Conservation (phyloP, 2,888 invertebrate species). For the Dasypolia templi region DNA sequence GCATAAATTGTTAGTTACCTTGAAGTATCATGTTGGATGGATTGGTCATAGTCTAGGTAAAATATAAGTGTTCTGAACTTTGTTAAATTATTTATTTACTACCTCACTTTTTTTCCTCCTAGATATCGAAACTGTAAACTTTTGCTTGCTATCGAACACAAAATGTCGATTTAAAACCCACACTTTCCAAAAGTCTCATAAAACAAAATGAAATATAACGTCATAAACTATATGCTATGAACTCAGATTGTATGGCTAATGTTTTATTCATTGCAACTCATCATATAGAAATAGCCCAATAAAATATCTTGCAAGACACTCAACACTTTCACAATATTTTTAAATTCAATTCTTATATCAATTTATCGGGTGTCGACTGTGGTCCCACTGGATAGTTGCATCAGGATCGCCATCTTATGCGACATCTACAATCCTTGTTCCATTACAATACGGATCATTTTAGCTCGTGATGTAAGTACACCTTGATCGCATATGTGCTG, state of each 20-base stretch:
- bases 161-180: neutral
- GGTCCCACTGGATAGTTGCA: slow-evolving; percentile 49
- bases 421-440: slow-evolving; percentile 13
- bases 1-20: slow-evolving; percentile 42
- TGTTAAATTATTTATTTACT: neutral
- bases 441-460: slow-evolving; percentile 37
- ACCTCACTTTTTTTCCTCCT: neutral
- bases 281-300: slow-evolving; percentile 48
- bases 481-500: too few species aligned
- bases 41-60: neutral
- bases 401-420: slow-evolving; percentile 31
- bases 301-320: slow-evolving; percentile 53
- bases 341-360: slow-evolving; percentile 70
- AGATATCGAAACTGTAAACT: neutral
- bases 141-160: neutral
- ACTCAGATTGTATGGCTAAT: slow-evolving; percentile 27
- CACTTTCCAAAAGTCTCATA: neutral
- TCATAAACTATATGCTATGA: slow-evolving; percentile 17
- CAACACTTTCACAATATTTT: slow-evolving; percentile 60
- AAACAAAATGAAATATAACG: slow-evolving; percentile 32
- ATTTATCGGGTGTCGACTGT: slow-evolving; percentile 68
- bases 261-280: slow-evolving; percentile 54
- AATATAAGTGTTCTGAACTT: neutral
- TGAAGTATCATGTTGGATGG: slow-evolving; percentile 4
- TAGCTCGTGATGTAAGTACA: slow-evolving; percentile 22